Base-by-base conservation (phyloP, 2,797 vertebrate genomes). In the Podargus strigoides region DNA sequence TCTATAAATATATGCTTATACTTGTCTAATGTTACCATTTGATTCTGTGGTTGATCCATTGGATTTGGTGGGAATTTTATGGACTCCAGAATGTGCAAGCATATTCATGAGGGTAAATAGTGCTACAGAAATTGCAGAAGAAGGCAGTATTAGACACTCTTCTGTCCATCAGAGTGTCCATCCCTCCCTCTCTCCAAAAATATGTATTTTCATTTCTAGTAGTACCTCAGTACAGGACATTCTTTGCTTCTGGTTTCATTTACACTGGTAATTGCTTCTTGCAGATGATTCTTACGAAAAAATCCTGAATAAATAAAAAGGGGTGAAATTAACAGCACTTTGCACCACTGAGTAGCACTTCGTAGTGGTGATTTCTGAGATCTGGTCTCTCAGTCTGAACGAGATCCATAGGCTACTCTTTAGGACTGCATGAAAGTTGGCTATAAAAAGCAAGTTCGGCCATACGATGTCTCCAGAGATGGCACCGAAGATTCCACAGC, bases 401-500 rank as follows among this genome's bases (percentile, higher is more conserved):
- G 3, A 67, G 32, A 37, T 12, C 24, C 22, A 26, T 8, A 8
- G 8, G 21, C 21, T 83, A 19, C 9, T 80, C 74, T 73, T 46
- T 44, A 77, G 50, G 12, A 63, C 11, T 56, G 34, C 3, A 10
- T 42, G 17, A 66, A 79, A 44, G 8, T 66, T n/a, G 16, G 34
- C 41, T 36, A 27, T 9, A 41, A 82, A 90, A 89, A 39, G 8
- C 21, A 70, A 49, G 2, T 59, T 88, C 56, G 49, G 14, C 14
- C 11, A 36, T 32, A 41, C 4, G 14, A 34, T 37, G 6, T 59
- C 30, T 66, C 44, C 22, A 67, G 12, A 12, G 44, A 52, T 6
- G 7, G 12, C 28, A 72, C 0, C 0, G 13, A 86, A 90, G 2
- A 1, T 27, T 92, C 19, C 19, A 50, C 3, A 8, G 16, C 2